Conservation (phyloP, 1,140 invertebrate genomes). For the Frieseomelitta varia region DNA sequence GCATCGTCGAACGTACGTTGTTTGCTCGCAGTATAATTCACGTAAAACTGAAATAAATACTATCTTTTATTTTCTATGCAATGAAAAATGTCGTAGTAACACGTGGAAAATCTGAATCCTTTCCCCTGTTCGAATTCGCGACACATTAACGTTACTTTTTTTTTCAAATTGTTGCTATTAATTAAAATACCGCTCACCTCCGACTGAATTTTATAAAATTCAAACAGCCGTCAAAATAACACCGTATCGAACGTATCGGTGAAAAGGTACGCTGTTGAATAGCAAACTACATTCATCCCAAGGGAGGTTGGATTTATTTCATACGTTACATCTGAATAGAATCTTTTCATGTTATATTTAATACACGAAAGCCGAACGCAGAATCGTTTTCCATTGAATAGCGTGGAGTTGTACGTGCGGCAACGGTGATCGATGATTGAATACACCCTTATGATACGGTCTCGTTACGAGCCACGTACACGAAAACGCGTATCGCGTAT, state of each 20-base stretch:
- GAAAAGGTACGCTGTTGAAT: neutral
- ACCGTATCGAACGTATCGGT: neutral
- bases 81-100: neutral
- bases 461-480: neutral
- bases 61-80: neutral
- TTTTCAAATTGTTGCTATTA: neutral
- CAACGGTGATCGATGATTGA: constrained; percentile 6
- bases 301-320: neutral
- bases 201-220: neutral
- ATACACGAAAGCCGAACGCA: neutral
- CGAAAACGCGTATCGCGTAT: neutral
- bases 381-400: neutral
- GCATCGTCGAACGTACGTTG: neutral
- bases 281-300: neutral
- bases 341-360: neutral
- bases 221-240: neutral
- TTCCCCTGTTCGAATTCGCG: neutral
- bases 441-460: neutral
- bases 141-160: neutral
- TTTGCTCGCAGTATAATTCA: neutral
- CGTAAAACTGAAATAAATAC: neutral
- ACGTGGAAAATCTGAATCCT: neutral
- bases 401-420: constrained; percentile 5
- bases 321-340: neutral
- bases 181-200: neutral